Percentiles rank a stretch among this genome's conserved stretches.
phyloP scores from a whole-genome alignment of 2,888 invertebrate genomes.

The Ochropleura plecta region DNA sequence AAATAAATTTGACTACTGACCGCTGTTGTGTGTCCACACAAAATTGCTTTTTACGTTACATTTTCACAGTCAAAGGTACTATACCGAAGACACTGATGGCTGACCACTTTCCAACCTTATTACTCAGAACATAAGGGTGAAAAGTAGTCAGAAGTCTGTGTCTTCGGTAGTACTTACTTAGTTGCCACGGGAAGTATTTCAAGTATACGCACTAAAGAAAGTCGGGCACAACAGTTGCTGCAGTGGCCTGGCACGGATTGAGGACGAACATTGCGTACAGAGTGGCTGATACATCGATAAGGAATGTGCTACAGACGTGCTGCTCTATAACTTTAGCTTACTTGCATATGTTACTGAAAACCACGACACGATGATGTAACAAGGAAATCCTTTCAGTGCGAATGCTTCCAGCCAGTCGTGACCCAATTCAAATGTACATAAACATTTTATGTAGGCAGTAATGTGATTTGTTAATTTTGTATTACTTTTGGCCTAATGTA shows the following conservation, averaged over 20 bases:
- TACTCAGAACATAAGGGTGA: too few relatives aligned
- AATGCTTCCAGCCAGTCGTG: conserved; percentile 10
- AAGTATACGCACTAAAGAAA: conserved; percentile 59
- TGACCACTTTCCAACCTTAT: too few relatives aligned
- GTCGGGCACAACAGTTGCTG: conserved; percentile 59
- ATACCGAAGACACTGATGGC: too few relatives aligned
- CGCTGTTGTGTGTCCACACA: neutral
- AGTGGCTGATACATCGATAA: conserved; percentile 74
- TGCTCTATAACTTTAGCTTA: conserved; percentile 74
- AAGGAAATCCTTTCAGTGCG: conserved; percentile 35
- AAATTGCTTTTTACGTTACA: neutral
- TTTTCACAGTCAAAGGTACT: conserved; percentile 1
- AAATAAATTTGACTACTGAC: neutral
- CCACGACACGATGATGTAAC: conserved; percentile 38
- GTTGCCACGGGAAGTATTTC: conserved; percentile 26
- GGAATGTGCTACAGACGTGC: conserved; percentile 74
- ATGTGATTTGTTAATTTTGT: neutral
- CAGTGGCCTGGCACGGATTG: conserved; percentile 56
- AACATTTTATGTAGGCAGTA: conserved; percentile 12
- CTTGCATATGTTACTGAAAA: conserved; percentile 64
- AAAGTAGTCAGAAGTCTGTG: too few relatives aligned
- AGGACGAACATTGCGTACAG: conserved; percentile 56
- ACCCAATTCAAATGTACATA: conserved; percentile 23
- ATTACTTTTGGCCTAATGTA: neutral
- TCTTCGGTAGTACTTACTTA: neutral